Base-by-base conservation (phyloP, 2,888 invertebrate genomes). In the Brenthis ino region DNA sequence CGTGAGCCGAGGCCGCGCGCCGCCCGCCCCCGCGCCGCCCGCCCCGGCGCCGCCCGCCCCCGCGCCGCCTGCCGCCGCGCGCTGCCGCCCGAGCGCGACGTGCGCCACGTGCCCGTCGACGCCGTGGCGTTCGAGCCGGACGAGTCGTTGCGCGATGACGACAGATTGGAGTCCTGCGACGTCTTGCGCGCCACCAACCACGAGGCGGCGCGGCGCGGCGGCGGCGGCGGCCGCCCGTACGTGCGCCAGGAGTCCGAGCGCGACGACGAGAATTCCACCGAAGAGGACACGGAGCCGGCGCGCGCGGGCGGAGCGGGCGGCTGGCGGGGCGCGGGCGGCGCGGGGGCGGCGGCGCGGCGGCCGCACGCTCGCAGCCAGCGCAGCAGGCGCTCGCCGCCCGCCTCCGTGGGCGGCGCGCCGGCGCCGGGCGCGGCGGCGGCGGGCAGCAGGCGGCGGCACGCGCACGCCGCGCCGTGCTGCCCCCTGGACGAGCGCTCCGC, bases 161-260 rank as follows among this genome's bases (percentile, higher is more conserved):
- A 97, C 75, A 98, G 90, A 87, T 97, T 98, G 6, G 98, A 98
- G 84, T 98, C 98, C 85, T 98, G 98, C 13, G 97, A 97, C 0
- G 98, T 97, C 89, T 98, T 98, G 65, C 98, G 93, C n/a, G 97
- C 97, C 37, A 98, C 96, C 71, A 97, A 92, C 98, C 98, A 98
- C 0, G 97, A 97, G 0, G 97, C 96, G 60, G 97, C 96, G 75
- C 97, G 94, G 65, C 97, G 93, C 80, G 97, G 95, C 1, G 96
- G 96, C 0, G 97, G 96, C 66, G 97, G 96, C 61, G 96, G 95
- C 77, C 97, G 96, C 48, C 95, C 95, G 97, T 98, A 72, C 96
- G 94, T 4, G 96, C 97, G 68, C 97, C 96, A 79, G 47, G 79
- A 79, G 71, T 79, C 79, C 14, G 79, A 55, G 97, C 96, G 74